Base-by-base conservation (phyloP, 53 echinoderm and acorn worm species). In the Holothuria scabra region DNA sequence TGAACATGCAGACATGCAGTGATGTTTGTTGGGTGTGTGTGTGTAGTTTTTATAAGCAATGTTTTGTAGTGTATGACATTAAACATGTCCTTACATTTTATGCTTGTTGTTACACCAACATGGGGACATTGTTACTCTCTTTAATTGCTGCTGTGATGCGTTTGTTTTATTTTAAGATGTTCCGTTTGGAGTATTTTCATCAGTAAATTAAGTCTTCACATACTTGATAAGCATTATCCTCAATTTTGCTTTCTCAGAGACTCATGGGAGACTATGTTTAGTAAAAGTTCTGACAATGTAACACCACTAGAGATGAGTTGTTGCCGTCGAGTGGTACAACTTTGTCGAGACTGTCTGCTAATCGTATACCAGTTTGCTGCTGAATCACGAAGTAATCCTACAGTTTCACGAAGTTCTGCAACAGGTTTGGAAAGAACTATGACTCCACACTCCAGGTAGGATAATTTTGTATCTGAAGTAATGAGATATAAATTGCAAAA, bases 281-380 rank as follows among this genome's bases (percentile, higher is more conserved):
- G 89, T 59, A 97, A 94, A 90, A 94, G 94, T 56, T 88, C 91
- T 0, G 96, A 96, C 44, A 86, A 67, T 18, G 86, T 94, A 29
- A 90, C 92, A 13, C 86, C 46, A 20, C 21, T 84, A 7, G 97
- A 97, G 85, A 92, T 94, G 92, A 92, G 74, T 61, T 94, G 97
- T 61, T 92, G 92, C 67, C 86, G 94, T 6, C 82, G 94, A 16
- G 90, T 97, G 25, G 94, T 97, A 28, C 81, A 92, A 80, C 83
- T 97, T n/a, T 94, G 97, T 59, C 87, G 89, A 23, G 94, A 97
- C 61, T 97, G 97, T 64, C 87, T 97, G 0, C 92, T 97, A 46
- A 97, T 97, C 35, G 97, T 97, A 62, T 97, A 97, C 63, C 97
- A 97, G 92, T 97, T 97, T 89, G 97, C 97, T 11, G 88, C 97